Evolutionary conservation across 2,113 vertebrate species (phyloP), one percentile per base, ranked within the genome.

Genomic region (Noctilio leporinus): DNA sequence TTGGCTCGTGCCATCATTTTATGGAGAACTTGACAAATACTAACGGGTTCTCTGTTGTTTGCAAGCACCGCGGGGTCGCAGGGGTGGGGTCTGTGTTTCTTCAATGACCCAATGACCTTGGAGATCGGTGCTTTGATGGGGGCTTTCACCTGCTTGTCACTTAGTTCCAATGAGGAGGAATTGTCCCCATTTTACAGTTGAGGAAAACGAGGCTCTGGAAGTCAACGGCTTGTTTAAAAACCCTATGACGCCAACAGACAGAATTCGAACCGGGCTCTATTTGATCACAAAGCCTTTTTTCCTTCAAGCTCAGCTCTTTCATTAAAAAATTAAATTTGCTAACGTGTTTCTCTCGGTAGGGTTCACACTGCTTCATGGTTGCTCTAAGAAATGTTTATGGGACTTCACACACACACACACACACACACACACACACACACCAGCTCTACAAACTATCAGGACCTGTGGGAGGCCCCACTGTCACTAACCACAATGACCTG

Each of bases 401-500:
- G 28, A 33, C 10, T 57, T 30, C 15, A 3, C 1, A 2, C 40
- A 35, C 20, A 28, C 12, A 12, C 26, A 4, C 30, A 45, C 26
- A n/a, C 15, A 3, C 1, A 2, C 40, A 35, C 20, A 28, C 12
- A 12, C 26, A 4, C 30, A 45, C 26, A n/a, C 26, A 38, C 4
- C 35, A 35, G 38, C 3, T 5, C 20, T 20, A 3, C 1, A 2
- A n/a, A 3, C 43, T 28, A 30, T 64, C 11, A 45, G 62, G 17
- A 9, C 53, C 28, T 10, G n/a, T 3, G 57, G 26, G 35, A 78
- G 38, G 10, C 33, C 4, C 17, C 15, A 0, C 45, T 2, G 49
- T 10, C 15, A 7, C 16, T 1, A 3, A 6, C 26, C 30, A 14
- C 20, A 5, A 1, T 0, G 15, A 17, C 19, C 47, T 62, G 1